These are phyloP conservation scores for Pangasianodon gigas DNA, from an alignment of 2,113 vertebrate genomes.

Conservation along the genomic window DNA sequence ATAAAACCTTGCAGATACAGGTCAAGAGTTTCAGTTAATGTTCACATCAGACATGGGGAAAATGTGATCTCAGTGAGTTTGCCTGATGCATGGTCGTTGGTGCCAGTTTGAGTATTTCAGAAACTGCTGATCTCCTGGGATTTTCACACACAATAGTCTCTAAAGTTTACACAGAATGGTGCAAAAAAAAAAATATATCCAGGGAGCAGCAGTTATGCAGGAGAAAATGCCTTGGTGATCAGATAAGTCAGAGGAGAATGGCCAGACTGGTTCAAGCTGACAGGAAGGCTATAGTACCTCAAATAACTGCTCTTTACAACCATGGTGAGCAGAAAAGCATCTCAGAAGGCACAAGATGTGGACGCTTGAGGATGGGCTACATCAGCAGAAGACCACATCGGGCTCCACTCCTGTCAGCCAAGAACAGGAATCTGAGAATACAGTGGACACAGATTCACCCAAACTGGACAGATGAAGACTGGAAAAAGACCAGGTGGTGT, in stretches of 20 bases:
- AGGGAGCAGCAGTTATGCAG: not conserved
- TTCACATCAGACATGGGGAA: not conserved
- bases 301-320: not conserved
- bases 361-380: not conserved
- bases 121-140: not conserved
- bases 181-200: not conserved
- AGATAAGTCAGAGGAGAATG: not conserved
- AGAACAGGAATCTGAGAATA: not conserved
- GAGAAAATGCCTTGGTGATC: not conserved
- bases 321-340: not conserved
- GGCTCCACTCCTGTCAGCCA: not conserved
- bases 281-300: not conserved
- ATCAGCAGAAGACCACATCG: not conserved
- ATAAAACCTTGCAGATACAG: not conserved
- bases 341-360: not conserved
- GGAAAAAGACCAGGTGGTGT: not conserved
- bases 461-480: not conserved
- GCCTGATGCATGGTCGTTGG: not conserved
- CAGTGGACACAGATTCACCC: not conserved
- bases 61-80: conserved; percentile 1
- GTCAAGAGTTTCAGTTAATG: not conserved
- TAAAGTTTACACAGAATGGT: not conserved
- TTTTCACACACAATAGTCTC: not conserved
- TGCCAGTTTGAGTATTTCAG: not conserved
- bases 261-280: not conserved